A percentile compares a stretch with the other conserved stretches of the same genome.
phyloP scores from a whole-genome alignment of 2,113 vertebrate species.

The Xerus inauris region DNA sequence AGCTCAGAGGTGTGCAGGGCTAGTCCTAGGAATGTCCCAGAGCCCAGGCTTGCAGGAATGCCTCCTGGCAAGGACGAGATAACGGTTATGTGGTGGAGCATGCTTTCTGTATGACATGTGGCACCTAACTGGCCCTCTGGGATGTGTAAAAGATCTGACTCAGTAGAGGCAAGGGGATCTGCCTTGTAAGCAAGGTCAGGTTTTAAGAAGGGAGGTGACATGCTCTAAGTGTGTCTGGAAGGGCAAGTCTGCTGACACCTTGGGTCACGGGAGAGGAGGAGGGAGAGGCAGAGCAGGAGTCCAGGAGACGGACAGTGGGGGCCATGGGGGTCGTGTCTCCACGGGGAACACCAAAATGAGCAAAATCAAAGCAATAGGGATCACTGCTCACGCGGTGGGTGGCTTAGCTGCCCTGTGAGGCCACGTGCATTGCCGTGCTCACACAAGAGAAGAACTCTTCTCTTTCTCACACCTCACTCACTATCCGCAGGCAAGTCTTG shows the following conservation, averaged over 20 bases:
- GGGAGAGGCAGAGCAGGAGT: no score
- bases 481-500: background rate
- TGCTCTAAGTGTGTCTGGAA: background rate
- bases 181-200: background rate
- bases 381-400: no score
- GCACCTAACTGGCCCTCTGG: no score
- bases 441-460: no score
- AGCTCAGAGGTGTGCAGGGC: fast-evolving
- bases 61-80: no score
- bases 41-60: background rate
- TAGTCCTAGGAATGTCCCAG: background rate
- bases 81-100: fast-evolving
- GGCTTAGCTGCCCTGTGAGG: background rate
- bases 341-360: no score
- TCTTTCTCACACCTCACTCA: background rate
- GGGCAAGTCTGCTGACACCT: background rate
- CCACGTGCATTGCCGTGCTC: background rate
- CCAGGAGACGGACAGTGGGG: no score
- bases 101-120: no score
- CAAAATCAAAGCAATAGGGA: no score
- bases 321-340: fast-evolving
- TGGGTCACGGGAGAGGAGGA: no score
- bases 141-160: background rate
- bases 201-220: background rate
- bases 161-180: background rate